These are phyloP conservation scores for Girardinus metallicus DNA, from an alignment of 2,797 vertebrate genomes.

Conservation along the genomic window DNA sequence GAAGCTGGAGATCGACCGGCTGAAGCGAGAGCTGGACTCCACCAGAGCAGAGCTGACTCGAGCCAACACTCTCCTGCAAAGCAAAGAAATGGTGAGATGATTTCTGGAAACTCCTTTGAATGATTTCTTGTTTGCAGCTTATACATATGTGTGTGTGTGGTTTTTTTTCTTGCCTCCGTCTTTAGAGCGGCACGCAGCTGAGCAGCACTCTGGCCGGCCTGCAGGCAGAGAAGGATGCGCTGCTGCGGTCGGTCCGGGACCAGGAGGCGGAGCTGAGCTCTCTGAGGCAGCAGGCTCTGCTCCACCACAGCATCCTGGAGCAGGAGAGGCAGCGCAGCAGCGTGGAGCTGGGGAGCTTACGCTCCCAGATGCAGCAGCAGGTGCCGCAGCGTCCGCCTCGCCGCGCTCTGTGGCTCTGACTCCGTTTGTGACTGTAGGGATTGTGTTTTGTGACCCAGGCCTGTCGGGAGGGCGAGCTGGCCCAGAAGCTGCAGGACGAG, in stretches of 20 bases:
- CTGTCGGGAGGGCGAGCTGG: conserved; percentile 68
- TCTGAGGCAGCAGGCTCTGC: conserved; percentile 78
- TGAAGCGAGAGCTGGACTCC: conserved; percentile 87
- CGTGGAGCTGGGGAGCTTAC: conserved; percentile 66
- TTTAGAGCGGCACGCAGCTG: conserved; percentile 80
- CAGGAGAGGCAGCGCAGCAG: conserved; percentile 74
- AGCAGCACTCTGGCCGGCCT: conserved; percentile 72
- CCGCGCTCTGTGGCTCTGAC: neutral
- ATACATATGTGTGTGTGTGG: too few species aligned
- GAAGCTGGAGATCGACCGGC: conserved; percentile 83
- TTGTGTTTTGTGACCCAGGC: conserved; percentile 71
- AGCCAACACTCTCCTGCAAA: conserved; percentile 72
- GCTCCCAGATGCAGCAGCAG: conserved; percentile 79
- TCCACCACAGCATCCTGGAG: conserved; percentile 75
- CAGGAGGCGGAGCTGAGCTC: conserved; percentile 76
- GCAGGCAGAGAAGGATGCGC: conserved; percentile 79
- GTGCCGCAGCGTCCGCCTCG: conserved; percentile 48
- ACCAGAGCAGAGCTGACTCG: conserved; percentile 73
- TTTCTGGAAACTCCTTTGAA: too few species aligned
- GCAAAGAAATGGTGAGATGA: conserved; percentile 72
- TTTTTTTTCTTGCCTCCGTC: neutral
- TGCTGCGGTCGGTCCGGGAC: conserved; percentile 69
- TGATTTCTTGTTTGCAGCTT: neutral
- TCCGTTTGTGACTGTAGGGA: conserved; percentile 4
- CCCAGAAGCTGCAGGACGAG: conserved; percentile 79